These are phyloP conservation scores for Ictalurus furcatus DNA, from an alignment of 2,113 vertebrate species.

Conservation along the genomic window DNA sequence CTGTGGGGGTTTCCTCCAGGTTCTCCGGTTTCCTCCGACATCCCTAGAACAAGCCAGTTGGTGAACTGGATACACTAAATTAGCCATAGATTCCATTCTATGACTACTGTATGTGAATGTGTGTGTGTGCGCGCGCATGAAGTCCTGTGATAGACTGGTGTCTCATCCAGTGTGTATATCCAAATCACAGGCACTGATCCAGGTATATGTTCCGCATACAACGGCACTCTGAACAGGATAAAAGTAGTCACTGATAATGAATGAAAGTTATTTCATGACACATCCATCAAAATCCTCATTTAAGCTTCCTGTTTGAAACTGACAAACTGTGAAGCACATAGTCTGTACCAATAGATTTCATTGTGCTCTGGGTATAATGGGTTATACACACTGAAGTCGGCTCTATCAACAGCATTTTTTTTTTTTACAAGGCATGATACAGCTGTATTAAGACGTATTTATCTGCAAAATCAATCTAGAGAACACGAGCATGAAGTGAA, in stretches of 20 bases:
- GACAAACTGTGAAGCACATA: background rate
- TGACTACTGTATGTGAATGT: background rate
- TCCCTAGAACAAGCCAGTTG: too few species aligned
- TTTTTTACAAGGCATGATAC: conserved; percentile 6
- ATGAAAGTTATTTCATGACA: background rate
- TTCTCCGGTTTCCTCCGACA: background rate
- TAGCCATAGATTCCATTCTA: background rate
- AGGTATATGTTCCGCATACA: background rate
- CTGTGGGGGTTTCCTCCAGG: background rate
- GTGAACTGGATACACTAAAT: background rate
- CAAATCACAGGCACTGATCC: background rate
- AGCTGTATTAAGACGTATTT: conserved; percentile 21
- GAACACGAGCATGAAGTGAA: conserved; percentile 5
- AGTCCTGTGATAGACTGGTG: background rate
- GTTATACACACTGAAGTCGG: background rate
- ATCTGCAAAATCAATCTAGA: conserved; percentile 19
- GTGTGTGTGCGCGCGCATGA: background rate
- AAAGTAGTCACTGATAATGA: background rate
- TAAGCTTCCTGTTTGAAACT: background rate
- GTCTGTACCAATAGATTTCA: background rate
- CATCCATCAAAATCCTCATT: background rate
- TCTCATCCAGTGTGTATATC: background rate
- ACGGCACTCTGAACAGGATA: background rate
- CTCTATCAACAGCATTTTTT: background rate
- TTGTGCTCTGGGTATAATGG: background rate